Evolutionary conservation across 2,797 vertebrate species (phyloP).

Genomic region (Siniperca obscura): DNA sequence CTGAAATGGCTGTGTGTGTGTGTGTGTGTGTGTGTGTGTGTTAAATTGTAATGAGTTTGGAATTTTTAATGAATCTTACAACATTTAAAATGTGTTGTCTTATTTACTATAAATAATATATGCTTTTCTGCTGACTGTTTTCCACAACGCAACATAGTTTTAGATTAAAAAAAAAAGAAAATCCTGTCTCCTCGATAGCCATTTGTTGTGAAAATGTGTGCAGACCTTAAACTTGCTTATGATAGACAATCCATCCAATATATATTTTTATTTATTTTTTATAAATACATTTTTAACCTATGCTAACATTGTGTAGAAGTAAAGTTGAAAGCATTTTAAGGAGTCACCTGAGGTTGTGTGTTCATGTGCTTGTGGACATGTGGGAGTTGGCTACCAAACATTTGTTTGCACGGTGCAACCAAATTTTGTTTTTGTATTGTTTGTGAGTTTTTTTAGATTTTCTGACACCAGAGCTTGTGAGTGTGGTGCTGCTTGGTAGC

Average conservation of each 20-base stretch:
- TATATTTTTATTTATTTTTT: no score
- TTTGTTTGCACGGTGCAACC: no score
- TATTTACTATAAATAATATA: no score
- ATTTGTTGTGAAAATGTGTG: not conserved
- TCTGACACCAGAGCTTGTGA: not conserved
- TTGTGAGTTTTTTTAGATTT: not conserved
- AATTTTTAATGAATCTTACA: not conserved
- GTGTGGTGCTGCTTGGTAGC: not conserved
- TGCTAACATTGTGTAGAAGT: not conserved
- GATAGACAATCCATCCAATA: not conserved
- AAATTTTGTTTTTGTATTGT: not conserved
- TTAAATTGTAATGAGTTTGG: not conserved
- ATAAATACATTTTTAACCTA: not conserved
- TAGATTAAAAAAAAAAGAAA: no score
- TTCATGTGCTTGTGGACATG: not conserved
- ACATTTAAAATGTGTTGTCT: not conserved
- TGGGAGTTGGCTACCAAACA: not conserved
- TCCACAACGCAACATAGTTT: not conserved
- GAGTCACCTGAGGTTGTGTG: not conserved
- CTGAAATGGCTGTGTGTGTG: no score
- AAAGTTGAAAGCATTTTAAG: not conserved
- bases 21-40: not conserved
- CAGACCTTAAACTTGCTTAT: not conserved
- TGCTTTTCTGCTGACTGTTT: not conserved
- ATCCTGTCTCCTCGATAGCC: not conserved